Conservation (phyloP, 2,113 vertebrate species). For the Corythoichthys haematopterus region DNA sequence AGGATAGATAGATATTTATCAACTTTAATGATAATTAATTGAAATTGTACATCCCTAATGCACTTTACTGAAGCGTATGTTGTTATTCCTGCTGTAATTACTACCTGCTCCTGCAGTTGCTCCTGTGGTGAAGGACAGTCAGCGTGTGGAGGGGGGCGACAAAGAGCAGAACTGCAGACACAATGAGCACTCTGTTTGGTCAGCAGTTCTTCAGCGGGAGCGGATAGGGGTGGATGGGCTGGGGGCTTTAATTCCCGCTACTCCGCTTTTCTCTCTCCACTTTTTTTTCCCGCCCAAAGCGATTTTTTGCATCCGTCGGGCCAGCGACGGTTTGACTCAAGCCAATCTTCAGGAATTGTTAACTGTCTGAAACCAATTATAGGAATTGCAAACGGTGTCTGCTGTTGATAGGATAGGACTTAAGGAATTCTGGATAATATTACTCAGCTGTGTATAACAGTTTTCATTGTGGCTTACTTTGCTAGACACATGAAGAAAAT, state of each 20-base stretch:
- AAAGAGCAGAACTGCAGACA: constrained; percentile 85
- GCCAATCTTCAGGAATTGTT: constrained; percentile 14
- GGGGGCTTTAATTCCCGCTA: constrained; percentile 81
- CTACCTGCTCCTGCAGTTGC: neutral
- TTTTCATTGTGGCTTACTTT: neutral
- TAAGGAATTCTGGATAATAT: neutral
- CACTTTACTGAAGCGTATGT: neutral
- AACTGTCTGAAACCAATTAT: neutral
- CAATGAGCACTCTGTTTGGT: constrained; percentile 90
- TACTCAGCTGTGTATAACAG: neutral
- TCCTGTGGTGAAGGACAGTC: constrained; percentile 33
- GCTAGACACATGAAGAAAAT: neutral
- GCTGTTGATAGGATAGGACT: neutral
- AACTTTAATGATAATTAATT: neutral
- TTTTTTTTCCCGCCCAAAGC: constrained; percentile 34
- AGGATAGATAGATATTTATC: neutral
- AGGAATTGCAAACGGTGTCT: constrained; percentile 4
- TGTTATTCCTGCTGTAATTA: neutral
- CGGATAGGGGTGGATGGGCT: constrained; percentile 78
- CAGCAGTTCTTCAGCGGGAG: constrained; percentile 65
- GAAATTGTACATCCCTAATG: neutral
- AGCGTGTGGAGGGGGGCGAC: constrained; percentile 77
- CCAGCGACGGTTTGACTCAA: constrained; percentile 43
- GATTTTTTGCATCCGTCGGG: constrained; percentile 45
- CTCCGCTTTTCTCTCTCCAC: constrained; percentile 65